Conservation (phyloP, 2,888 invertebrate genomes). For the Conchocele bisecta region DNA sequence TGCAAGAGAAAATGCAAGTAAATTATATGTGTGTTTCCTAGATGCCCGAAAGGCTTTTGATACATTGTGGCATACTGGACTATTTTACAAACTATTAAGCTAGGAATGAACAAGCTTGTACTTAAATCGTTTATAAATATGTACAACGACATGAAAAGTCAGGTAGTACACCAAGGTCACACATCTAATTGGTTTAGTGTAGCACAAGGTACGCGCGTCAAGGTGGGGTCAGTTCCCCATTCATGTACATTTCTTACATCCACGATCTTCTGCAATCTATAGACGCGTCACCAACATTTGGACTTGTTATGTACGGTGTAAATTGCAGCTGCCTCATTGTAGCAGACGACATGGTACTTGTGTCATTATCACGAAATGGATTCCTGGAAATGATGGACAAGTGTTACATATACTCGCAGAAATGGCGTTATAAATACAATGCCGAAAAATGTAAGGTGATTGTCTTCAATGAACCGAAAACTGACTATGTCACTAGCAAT, state of each 20-base stretch:
- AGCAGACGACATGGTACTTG: too few relatives aligned
- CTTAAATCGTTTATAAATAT: not conserved
- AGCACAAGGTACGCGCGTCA: constrained; percentile 8
- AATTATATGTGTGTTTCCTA: constrained; percentile 2
- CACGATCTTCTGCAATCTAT: constrained; percentile 5
- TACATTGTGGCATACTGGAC: constrained; percentile 3
- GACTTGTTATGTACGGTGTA: too few relatives aligned
- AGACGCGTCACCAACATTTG: too few relatives aligned
- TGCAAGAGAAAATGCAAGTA: constrained; percentile 4
- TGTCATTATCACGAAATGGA: too few relatives aligned
- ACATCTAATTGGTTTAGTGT: constrained; percentile 7
- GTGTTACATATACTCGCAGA: too few relatives aligned
- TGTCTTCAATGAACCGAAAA: too few relatives aligned
- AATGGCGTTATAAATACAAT: too few relatives aligned
- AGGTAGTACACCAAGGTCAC: not conserved
- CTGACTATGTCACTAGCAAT: too few relatives aligned
- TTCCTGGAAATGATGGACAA: too few relatives aligned
- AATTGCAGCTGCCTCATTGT: too few relatives aligned
- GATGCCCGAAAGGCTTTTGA: constrained; percentile 9
- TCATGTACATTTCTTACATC: constrained; percentile 1
- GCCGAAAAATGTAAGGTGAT: too few relatives aligned
- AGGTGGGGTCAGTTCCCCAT: constrained; percentile 7
- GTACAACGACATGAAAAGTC: constrained; percentile 3
- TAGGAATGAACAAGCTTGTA: not conserved
- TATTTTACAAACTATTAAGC: not conserved